These are phyloP conservation scores for Calidris pygmaea DNA, from an alignment of 2,113 vertebrate species.

Conservation along the genomic window DNA sequence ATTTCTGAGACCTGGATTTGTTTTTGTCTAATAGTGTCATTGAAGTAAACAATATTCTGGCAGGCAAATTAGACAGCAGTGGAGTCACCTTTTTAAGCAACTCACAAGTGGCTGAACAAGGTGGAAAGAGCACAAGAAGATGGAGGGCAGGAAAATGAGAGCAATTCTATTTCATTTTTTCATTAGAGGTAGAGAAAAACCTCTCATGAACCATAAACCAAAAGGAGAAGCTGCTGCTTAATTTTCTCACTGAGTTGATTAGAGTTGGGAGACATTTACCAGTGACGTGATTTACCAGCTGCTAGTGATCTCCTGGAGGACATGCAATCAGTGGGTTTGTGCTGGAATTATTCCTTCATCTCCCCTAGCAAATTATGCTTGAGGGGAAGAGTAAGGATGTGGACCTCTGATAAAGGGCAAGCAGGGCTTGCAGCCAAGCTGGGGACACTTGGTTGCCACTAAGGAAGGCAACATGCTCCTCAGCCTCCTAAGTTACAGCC, in stretches of 20 bases:
- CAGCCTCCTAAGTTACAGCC: background rate
- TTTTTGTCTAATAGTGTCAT: background rate
- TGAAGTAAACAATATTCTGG: background rate
- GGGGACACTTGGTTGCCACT: background rate
- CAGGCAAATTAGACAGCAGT: background rate
- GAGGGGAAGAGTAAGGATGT: background rate
- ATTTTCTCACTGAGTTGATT: slow-evolving; percentile 23
- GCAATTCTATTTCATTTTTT: background rate
- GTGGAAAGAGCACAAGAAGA: background rate
- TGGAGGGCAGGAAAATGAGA: background rate
- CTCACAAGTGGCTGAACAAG: background rate
- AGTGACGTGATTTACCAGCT: background rate
- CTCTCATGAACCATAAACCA: background rate
- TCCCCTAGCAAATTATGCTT: background rate
- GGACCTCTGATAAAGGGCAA: background rate
- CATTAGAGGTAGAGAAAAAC: background rate
- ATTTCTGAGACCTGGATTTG: background rate
- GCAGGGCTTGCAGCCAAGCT: background rate
- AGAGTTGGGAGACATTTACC: background rate
- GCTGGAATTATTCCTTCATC: background rate
- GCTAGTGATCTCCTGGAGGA: background rate
- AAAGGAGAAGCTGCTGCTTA: background rate
- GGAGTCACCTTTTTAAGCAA: background rate
- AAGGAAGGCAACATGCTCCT: background rate
- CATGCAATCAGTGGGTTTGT: background rate